phyloP scores from a whole-genome alignment of 2,113 vertebrate species.

The Percopsis transmontana region DNA sequence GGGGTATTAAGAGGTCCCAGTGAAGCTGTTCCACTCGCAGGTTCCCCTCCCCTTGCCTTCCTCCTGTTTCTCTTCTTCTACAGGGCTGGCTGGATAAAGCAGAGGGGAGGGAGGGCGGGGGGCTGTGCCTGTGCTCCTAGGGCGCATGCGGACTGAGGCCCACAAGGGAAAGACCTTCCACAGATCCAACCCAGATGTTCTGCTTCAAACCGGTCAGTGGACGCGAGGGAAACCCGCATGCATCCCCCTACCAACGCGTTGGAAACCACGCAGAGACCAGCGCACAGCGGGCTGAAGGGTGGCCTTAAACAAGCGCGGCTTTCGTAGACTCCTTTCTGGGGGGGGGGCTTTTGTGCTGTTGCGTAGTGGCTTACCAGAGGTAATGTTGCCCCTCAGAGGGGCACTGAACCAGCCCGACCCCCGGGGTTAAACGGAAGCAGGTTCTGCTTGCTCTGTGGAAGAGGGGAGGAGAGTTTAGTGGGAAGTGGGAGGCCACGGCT shows the following conservation, averaged over 20 bases:
- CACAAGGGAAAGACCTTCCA: constrained; percentile 67
- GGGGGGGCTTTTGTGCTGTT: not conserved
- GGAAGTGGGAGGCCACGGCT: constrained; percentile 64
- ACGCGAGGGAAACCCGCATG: constrained; percentile 32
- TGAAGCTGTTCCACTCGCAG: constrained; percentile 27
- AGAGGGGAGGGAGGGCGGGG: constrained; percentile 41
- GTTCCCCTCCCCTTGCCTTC: constrained; percentile 30
- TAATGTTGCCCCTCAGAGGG: constrained; percentile 18
- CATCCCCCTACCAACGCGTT: constrained; percentile 29
- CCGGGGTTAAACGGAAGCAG: constrained; percentile 60
- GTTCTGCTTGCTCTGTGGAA: constrained; percentile 45
- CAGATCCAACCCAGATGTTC: constrained; percentile 74
- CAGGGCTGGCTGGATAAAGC: constrained; percentile 47
- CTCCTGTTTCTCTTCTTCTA: constrained; percentile 38
- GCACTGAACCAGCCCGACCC: constrained; percentile 56
- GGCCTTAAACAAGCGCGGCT: too few relatives aligned
- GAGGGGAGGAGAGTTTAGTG: constrained; percentile 53
- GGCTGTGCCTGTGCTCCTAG: constrained; percentile 53
- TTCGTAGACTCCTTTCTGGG: too few relatives aligned
- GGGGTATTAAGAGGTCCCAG: constrained; percentile 19
- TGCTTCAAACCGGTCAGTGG: constrained; percentile 58
- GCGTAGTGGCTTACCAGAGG: not conserved
- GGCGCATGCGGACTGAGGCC: constrained; percentile 76
- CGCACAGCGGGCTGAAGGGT: too few relatives aligned
- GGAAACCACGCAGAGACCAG: not conserved